Base-by-base conservation (phyloP, 37 sponge, comb jelly and placozoan species). In the Ephydatia muelleri region DNA sequence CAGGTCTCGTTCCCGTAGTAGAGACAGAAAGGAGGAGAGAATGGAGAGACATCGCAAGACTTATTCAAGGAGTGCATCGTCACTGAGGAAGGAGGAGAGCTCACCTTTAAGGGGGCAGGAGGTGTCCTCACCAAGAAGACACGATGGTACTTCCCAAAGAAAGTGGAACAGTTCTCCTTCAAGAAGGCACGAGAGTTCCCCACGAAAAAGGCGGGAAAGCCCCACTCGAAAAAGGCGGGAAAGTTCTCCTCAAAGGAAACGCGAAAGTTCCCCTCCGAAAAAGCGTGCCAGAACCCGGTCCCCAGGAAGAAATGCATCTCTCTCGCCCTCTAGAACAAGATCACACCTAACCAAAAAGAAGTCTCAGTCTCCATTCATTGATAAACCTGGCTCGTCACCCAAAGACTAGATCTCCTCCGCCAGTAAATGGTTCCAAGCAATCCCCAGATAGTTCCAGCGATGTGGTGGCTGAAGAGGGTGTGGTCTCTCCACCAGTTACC, bases 21-120 rank as follows among this genome's bases (percentile, higher is more conserved):
- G 72, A 71, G 72, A 71, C 32, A 71, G 72, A 28, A 35, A 31
- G 33, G 70, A 69, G 29, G 33, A 71, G 21, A 34, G 33, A 14
- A 67, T 13, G 21, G 39, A 48, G 36, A 23, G 30, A 71, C 72
- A 33, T 19, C 32, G 12, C 31, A 71, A 36, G 74, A 33, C 74
- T 8, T 57, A 77, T 49, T 11, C 78, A 39, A 39, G 71, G 26
- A 69, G 43, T 25, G 70, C 85, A 22, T 76, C 85, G 2, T 23
- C 68, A 37, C 72, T 36, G 47, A 78, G 78, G 35, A 65, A 68
- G 47, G 34, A 68, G 29, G 5, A 13, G 2, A 76, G 76, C 13
- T 33, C 70, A 38, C 5, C 83, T 76, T 39, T 27, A 19, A 28
- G 74, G 21, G 14, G 26, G 26, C 81, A 57, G 37, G 40, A 79